phyloP scores from a whole-genome alignment of 2,888 invertebrate species.

The Horisme vitalbata region DNA sequence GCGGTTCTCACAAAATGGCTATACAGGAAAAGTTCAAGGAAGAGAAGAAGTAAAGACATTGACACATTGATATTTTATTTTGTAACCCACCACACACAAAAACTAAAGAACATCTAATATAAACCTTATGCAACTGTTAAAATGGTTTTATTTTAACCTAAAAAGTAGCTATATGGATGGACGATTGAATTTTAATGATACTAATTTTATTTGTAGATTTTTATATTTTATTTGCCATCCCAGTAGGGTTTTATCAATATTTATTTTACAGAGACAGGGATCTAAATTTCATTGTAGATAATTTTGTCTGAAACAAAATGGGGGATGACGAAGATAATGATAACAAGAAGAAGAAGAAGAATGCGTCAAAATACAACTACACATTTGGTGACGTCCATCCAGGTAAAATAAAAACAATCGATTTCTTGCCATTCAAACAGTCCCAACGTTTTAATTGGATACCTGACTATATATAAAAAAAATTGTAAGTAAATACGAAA shows the following conservation, averaged over 20 bases:
- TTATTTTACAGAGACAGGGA: slow-evolving; percentile 8
- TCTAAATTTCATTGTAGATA: background rate
- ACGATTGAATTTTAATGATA: too few relatives aligned
- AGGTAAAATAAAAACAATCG: slow-evolving; percentile 55
- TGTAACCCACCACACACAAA: slow-evolving; percentile 64
- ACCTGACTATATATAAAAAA: too few relatives aligned
- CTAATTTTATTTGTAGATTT: too few relatives aligned
- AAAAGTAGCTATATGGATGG: background rate
- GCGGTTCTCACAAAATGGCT: slow-evolving; percentile 68
- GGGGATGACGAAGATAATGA: slow-evolving; percentile 62
- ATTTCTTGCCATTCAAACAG: too few relatives aligned
- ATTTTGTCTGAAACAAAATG: slow-evolving; percentile 38
- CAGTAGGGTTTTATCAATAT: too few relatives aligned
- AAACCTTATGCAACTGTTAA: slow-evolving; percentile 39
- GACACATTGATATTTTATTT: slow-evolving; percentile 71
- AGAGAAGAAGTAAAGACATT: slow-evolving; percentile 39
- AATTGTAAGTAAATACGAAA: too few relatives aligned
- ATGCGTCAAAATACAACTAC: slow-evolving; percentile 73
- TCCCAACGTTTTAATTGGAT: too few relatives aligned
- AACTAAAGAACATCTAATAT: slow-evolving; percentile 37
- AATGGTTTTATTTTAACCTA: slow-evolving; percentile 20
- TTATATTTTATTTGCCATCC: too few relatives aligned
- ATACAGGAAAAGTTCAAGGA: slow-evolving; percentile 65
- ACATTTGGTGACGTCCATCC: slow-evolving; percentile 79
- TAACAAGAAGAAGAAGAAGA: slow-evolving; percentile 68